phyloP scores from a whole-genome alignment of 2,797 vertebrate species.

The Phrynocephalus vlangalii region DNA sequence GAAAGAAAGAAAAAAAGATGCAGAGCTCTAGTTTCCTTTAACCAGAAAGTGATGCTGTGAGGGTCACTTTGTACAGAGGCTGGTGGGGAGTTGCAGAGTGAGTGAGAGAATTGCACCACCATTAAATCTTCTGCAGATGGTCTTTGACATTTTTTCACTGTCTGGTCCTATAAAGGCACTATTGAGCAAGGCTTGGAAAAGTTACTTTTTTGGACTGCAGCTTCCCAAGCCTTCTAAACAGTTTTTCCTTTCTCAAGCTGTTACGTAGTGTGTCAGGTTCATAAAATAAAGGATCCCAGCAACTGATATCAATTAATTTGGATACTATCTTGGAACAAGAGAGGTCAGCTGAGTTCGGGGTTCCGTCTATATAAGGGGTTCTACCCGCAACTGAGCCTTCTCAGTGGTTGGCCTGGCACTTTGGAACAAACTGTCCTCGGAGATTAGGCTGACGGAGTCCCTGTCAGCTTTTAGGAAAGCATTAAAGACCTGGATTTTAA shows the following conservation, averaged over 20 bases:
- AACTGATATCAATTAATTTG: not conserved
- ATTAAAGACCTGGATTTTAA: no score
- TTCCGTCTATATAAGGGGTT: no score
- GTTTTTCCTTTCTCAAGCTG: no score
- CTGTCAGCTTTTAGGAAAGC: no score
- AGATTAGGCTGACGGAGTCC: no score
- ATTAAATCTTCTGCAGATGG: not conserved
- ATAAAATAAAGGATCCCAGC: not conserved
- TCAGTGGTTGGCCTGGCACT: no score
- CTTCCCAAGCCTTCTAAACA: no score
- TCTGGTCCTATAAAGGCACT: not conserved
- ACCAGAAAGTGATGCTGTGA: slow-evolving; percentile 64
- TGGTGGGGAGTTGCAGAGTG: not conserved
- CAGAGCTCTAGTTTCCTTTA: slow-evolving; percentile 68
- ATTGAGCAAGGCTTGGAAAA: not conserved
- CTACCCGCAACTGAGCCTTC: not conserved
- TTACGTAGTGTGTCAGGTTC: not conserved
- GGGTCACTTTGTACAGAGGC: slow-evolving; percentile 63
- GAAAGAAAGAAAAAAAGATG: slow-evolving; percentile 72
- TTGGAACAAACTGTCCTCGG: no score
- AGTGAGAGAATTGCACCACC: not conserved
- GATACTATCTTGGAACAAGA: not conserved
- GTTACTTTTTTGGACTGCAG: no score
- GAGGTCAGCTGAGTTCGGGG: not conserved
- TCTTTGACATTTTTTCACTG: slow-evolving; percentile 15